Evolutionary conservation across 2,888 invertebrate genomes (phyloP).

Genomic region (Drosophila colorata): DNA sequence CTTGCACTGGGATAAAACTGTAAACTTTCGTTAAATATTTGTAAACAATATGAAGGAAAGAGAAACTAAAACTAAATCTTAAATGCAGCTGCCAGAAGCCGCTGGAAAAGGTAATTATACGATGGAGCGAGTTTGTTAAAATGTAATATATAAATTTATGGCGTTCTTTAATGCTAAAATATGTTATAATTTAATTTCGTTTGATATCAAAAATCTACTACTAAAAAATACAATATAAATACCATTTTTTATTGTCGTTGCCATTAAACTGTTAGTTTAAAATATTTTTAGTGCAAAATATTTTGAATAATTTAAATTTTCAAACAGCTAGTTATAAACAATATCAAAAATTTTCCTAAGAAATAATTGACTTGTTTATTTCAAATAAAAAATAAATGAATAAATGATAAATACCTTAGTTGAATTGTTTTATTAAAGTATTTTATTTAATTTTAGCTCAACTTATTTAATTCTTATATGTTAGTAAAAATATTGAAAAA

Average conservation of each 20-base stretch:
- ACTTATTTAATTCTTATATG: no score
- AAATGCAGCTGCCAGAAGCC: conserved; percentile 59
- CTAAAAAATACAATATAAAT: no score
- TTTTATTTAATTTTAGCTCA: background rate
- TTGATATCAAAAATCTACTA: background rate
- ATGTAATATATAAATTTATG: background rate
- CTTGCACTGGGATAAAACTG: conserved; percentile 51
- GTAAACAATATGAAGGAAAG: conserved; percentile 56
- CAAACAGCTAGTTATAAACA: no score
- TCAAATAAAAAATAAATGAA: background rate
- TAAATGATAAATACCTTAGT: no score
- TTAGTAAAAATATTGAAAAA: no score
- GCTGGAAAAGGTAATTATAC: conserved; percentile 37
- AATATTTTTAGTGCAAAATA: no score
- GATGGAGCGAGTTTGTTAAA: conserved; percentile 25
- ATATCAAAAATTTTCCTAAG: no score
- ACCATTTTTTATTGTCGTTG: no score
- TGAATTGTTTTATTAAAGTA: background rate
- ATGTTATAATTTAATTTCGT: no score
- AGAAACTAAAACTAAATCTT: conserved; percentile 54
- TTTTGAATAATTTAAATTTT: no score
- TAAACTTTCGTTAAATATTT: conserved; percentile 71
- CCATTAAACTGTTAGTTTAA: no score
- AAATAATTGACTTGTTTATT: background rate
- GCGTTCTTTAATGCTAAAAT: background rate